phyloP scores from a whole-genome alignment of 2,797 vertebrate species.

The Cichlasoma orientale region DNA sequence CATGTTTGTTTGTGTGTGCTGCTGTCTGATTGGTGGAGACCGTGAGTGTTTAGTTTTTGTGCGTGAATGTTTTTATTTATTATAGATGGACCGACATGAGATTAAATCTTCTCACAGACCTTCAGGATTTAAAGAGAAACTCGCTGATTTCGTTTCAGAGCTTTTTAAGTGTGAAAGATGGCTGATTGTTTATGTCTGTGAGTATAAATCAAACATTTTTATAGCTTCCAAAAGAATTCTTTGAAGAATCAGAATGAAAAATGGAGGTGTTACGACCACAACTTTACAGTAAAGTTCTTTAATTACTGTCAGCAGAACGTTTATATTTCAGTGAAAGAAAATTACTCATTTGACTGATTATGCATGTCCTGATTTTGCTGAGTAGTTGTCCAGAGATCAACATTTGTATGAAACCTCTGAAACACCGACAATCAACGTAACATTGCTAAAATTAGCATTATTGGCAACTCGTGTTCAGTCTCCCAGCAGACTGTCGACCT shows the following conservation, averaged over 20 bases:
- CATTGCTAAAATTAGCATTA: neutral
- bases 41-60: neutral
- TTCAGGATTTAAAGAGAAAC: constrained; percentile 19
- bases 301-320: neutral
- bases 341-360: neutral
- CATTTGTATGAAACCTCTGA: neutral
- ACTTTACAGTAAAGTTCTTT: neutral
- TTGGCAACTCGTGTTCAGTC: neutral
- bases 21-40: constrained; percentile 41
- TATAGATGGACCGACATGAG: neutral
- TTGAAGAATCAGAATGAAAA: neutral
- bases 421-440: neutral
- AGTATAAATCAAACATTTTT: neutral
- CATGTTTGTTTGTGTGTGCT: constrained; percentile 64
- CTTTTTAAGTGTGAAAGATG: neutral
- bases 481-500: too few species aligned
- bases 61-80: constrained; percentile 38
- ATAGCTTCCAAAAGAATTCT: neutral
- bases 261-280: neutral
- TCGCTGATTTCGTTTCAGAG: neutral
- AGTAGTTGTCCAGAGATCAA: neutral
- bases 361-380: neutral
- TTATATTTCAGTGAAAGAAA: neutral
- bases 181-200: neutral
- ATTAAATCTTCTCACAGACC: constrained; percentile 11